Conservation (phyloP, 2,888 invertebrate species). For the Eumerus sabulonum region DNA sequence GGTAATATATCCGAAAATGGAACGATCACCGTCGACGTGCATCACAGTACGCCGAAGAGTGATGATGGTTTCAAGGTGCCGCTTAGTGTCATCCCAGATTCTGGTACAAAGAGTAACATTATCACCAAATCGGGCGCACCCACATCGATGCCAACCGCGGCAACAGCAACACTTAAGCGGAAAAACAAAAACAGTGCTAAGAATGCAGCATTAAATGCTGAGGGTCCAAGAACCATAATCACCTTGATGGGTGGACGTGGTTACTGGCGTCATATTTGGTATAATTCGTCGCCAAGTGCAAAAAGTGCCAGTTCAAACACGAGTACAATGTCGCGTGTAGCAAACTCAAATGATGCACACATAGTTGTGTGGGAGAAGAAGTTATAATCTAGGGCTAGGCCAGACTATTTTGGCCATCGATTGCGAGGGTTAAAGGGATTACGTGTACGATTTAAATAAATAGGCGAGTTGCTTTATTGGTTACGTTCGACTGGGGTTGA, state of each 20-base stretch:
- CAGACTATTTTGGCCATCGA: constrained; percentile 60
- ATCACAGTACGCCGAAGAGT: constrained; percentile 74
- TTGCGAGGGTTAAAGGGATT: constrained; percentile 46
- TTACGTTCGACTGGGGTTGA: not conserved
- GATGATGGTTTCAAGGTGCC: constrained; percentile 73
- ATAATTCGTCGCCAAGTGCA: constrained; percentile 77
- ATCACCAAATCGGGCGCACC: constrained; percentile 57
- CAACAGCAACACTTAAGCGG: constrained; percentile 76
- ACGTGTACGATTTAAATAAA: constrained; percentile 61
- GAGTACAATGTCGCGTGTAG: constrained; percentile 79
- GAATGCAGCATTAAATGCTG: constrained; percentile 73
- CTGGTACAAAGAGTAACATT: constrained; percentile 39
- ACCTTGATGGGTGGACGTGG: constrained; percentile 93
- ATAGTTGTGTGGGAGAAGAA: constrained; percentile 95
- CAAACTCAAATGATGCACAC: constrained; percentile 91
- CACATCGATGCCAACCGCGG: constrained; percentile 70
- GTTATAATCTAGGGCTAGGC: constrained; percentile 80
- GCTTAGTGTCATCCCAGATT: constrained; percentile 49
- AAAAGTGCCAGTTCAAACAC: constrained; percentile 47
- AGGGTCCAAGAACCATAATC: constrained; percentile 87
- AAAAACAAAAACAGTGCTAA: constrained; percentile 75
- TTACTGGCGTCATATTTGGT: constrained; percentile 89
- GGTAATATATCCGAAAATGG: constrained; percentile 81
- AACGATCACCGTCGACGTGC: constrained; percentile 76
- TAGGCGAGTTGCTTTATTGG: not conserved